These are phyloP conservation scores for Watsonalla binaria DNA, from an alignment of 2,888 invertebrate species.

Conservation along the genomic window DNA sequence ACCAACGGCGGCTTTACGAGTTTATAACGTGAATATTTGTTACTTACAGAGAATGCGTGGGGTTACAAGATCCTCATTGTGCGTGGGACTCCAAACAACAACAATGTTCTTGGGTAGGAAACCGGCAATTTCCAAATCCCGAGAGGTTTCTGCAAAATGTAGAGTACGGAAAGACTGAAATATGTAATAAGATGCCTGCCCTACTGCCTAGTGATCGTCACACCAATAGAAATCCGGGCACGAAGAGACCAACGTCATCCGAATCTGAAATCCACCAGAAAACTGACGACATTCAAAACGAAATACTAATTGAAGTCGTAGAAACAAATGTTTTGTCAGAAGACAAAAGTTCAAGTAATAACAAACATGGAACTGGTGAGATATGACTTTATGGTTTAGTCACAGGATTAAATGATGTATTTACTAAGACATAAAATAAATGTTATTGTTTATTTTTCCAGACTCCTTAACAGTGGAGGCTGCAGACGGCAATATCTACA, in stretches of 20 bases:
- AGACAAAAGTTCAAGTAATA: slow-evolving; percentile 70
- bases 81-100: slow-evolving; percentile 91
- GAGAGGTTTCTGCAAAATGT: slow-evolving; percentile 86
- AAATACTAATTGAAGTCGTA: slow-evolving; percentile 82
- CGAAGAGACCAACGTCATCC: slow-evolving; percentile 60
- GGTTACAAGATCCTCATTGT: slow-evolving; percentile 97
- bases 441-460: slow-evolving; percentile 25
- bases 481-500: slow-evolving; percentile 84
- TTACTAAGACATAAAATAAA: not conserved
- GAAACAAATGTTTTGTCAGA: slow-evolving; percentile 80
- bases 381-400: not conserved
- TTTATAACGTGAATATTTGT: slow-evolving; percentile 15
- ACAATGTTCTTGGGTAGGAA: slow-evolving; percentile 77
- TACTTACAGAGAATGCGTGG: slow-evolving; percentile 89
- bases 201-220: slow-evolving; percentile 60
- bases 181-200: slow-evolving; percentile 72
- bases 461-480: slow-evolving; percentile 73
- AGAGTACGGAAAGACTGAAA: slow-evolving; percentile 82
- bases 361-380: slow-evolving; percentile 71
- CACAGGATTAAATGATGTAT: not conserved
- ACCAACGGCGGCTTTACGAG: not conserved
- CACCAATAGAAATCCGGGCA: slow-evolving; percentile 64
- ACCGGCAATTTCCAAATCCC: slow-evolving; percentile 79
- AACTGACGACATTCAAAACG: slow-evolving; percentile 80
- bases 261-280: slow-evolving; percentile 75